A percentile compares a stretch with the other conserved stretches of the same genome.
Conservation (phyloP, 1,140 invertebrate genomes). For the Lepidurus apus region DNA sequence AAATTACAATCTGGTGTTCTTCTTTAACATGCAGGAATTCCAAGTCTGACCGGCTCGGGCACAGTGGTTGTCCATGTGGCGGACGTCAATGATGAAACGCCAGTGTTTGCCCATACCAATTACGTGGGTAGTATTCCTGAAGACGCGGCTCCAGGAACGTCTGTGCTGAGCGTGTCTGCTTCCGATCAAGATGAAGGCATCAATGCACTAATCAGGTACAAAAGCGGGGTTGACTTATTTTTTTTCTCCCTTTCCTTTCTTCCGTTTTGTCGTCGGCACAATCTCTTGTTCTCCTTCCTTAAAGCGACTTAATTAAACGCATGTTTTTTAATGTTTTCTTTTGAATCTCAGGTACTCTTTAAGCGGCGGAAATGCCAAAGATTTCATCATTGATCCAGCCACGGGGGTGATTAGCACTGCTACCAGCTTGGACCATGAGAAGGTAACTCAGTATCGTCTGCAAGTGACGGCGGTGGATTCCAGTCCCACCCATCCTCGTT, state of each 20-base stretch:
- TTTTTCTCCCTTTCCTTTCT: too few species aligned
- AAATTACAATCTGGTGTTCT: background rate
- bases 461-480: constrained; percentile 81
- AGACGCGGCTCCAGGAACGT: constrained; percentile 64
- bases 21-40: constrained; percentile 59
- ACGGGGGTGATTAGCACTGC: constrained; percentile 69
- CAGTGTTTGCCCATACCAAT: constrained; percentile 69
- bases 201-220: constrained; percentile 71
- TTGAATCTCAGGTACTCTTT: constrained; percentile 59
- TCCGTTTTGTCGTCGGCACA: background rate
- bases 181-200: constrained; percentile 73
- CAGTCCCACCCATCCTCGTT: constrained; percentile 69
- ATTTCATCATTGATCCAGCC: constrained; percentile 64
- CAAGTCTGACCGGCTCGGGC: constrained; percentile 79
- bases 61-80: constrained; percentile 80
- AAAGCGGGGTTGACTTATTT: too few species aligned
- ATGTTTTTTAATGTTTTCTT: background rate
- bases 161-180: constrained; percentile 64
- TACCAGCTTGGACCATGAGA: constrained; percentile 69
- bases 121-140: constrained; percentile 71
- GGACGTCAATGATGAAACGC: constrained; percentile 89
- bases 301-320: background rate
- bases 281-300: background rate
- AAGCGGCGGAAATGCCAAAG: constrained; percentile 56
- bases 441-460: constrained; percentile 65